Conservation (phyloP, 2,797 vertebrate genomes). For the Lepilemur ruficaudatus region DNA sequence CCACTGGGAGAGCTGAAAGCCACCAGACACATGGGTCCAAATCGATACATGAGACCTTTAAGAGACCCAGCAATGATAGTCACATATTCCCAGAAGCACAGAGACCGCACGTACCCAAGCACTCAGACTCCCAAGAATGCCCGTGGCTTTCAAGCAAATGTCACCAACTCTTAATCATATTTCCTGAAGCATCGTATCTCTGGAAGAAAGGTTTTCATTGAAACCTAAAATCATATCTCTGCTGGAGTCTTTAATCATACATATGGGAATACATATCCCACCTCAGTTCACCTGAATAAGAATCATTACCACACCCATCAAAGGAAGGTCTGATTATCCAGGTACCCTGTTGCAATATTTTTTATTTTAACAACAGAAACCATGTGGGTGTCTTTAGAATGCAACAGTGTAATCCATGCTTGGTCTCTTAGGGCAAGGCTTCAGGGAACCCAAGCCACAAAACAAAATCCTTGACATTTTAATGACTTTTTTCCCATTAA, state of each 20-base stretch:
- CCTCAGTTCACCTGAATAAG: not conserved
- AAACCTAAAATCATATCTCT: not conserved
- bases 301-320: not conserved
- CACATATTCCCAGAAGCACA: not conserved
- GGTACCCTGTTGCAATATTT: not conserved
- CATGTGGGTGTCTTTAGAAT: not conserved
- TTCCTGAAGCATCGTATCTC: not conserved
- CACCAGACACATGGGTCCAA: not conserved
- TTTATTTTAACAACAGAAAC: conserved; percentile 16
- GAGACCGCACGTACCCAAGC: not conserved
- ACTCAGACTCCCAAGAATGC: not conserved
- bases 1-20: not conserved
- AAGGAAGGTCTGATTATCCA: not conserved
- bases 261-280: not conserved
- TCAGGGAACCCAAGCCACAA: not conserved
- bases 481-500: not conserved
- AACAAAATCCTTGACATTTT: conserved; percentile 39
- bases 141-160: not conserved
- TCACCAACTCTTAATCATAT: not conserved
- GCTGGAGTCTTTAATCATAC: not conserved
- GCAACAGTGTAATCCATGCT: not conserved
- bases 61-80: not conserved
- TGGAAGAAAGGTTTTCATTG: not conserved
- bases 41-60: not conserved
- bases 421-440: not conserved